Base-by-base conservation (phyloP, 2,113 vertebrate species). In the Syngnathoides biaculeatus region DNA sequence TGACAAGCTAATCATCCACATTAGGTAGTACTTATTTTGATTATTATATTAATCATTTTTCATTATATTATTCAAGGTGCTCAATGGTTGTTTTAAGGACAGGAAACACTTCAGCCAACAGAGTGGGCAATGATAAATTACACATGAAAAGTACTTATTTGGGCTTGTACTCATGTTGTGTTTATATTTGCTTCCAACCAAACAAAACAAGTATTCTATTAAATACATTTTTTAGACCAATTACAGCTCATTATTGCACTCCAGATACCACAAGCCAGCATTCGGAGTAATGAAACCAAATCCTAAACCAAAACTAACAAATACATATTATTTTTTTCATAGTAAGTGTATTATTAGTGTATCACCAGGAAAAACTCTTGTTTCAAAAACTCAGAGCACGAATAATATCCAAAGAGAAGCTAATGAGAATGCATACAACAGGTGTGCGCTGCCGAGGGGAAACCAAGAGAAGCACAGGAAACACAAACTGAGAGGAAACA, bases 1-100 rank as follows among this genome's bases (percentile, higher is more conserved):
- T 75, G 68, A 69, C 77, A 71, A 69, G 42, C 62, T 55, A 69
- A 59, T 71, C 40, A n/a, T 58, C 65, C 43, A 50, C 8, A 81
- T 30, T 14, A 68, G 72, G 75, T 57, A 72, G 30, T 56, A 19
- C 65, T 78, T 61, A 30, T 57, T 66, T 43, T 75, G 63, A 80
- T 75, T 30, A 17, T 53, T 64, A 24, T 38, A 20, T 76, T 74
- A 64, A 68, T 15, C 13, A 2, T 35, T 35, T 59, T 75, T 27
- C n/a, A 15, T 53, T 64, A 22, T 38, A 20, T 76, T 74, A 64
- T 65, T 15, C 10, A 26, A 62, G 58, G 10, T 55, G 67, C 50
- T 65, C 30, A 61, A 58, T 19, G 60, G 4, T 39, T 10, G 4
- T 42, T 40, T 4, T 69, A 26, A 67, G 27, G 56, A 35, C 43